Evolutionary conservation across 2,888 invertebrate genomes (phyloP), one percentile per base, ranked within the genome.

Genomic region (Macrophya annulata): DNA sequence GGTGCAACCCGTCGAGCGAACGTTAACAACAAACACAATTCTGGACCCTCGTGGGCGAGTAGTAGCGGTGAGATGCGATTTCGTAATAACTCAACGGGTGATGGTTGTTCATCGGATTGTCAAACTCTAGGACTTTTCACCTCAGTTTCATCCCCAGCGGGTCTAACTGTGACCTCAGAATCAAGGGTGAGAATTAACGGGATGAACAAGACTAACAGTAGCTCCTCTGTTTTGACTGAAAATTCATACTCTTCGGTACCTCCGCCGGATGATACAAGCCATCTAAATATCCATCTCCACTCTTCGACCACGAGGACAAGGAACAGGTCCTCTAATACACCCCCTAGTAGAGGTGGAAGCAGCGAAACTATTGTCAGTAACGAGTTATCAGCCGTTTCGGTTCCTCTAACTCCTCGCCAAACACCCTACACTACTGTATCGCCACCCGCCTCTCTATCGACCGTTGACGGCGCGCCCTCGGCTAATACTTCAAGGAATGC

Each of bases 401-500:
- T 62, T 4, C 81, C 40, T 17, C 55, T 77, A 15, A 51, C 77
- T 17, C 55, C 31, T 77, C 55, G 77, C n/a, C 55, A 48, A 77
- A 77, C 77, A 15, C 15, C 77, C 17, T 37, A 12, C 31, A 4
- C 31, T 8, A 25, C 21, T 37, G 51, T 31, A n/a, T 76, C 76
- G 31, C 76, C 76, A 5, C 62, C 81, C n/a, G 59, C 59, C 15
- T 43, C 81, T 21, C 40, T 74, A 81, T 81, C 81, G 81, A 81
- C 81, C 81, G 62, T 81, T 2, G 81, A 81, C 59, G 81, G 81
- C 62, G 43, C 81, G 62, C 81, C 81, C 62, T 81, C 81, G 81
- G 40, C 62, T 62, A 81, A 81, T 62, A 62, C 62, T 9, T 59
- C 81, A 6, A n/a, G 62, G 43, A 62, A 59, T 59, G 62, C 62